Percentiles rank a stretch among this genome's conserved stretches.
phyloP scores from a whole-genome alignment of 2,113 vertebrate genomes.

The Cyphomyrus discorhynchus region DNA sequence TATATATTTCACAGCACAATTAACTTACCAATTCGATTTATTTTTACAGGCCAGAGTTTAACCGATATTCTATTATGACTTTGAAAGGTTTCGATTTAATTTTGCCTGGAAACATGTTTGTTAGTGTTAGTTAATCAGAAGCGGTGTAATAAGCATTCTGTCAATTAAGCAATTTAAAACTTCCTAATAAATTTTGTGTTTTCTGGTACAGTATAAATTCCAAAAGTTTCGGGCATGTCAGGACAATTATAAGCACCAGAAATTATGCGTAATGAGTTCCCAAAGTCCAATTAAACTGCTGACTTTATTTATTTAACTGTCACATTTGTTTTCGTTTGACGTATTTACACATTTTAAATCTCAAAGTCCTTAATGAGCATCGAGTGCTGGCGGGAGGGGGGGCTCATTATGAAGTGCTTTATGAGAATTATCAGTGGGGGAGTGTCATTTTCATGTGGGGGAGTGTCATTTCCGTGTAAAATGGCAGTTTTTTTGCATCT shows the following conservation, averaged over 20 bases:
- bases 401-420: neutral
- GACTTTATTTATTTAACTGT: neutral
- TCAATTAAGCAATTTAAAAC: neutral
- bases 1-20: neutral
- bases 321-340: neutral
- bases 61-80: neutral
- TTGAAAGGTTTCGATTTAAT: neutral
- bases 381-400: neutral
- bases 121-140: neutral
- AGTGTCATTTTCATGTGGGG: neutral
- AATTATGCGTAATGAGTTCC: neutral
- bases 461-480: neutral
- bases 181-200: neutral
- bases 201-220: neutral
- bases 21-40: neutral
- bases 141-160: neutral
- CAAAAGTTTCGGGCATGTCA: neutral
- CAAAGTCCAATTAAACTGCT: neutral
- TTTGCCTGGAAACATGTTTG: neutral
- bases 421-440: neutral
- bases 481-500: neutral
- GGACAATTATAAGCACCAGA: neutral
- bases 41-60: neutral
- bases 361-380: neutral
- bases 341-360: neutral